These are phyloP conservation scores for Neogale vison DNA, from an alignment of 2,113 vertebrate genomes.

Conservation along the genomic window DNA sequence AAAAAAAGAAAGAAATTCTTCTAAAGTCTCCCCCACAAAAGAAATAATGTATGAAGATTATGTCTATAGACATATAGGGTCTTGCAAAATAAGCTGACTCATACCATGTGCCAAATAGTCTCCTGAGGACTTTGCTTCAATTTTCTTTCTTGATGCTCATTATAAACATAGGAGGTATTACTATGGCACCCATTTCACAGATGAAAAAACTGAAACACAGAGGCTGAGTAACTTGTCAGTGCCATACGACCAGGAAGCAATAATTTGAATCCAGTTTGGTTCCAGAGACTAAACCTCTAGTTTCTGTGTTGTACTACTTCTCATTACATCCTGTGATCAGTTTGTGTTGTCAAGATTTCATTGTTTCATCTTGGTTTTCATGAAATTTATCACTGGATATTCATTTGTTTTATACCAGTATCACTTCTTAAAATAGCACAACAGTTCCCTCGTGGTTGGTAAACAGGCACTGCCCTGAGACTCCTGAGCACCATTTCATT, in stretches of 20 bases:
- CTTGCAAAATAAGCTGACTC: not conserved
- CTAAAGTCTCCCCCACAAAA: not conserved
- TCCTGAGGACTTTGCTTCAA: not conserved
- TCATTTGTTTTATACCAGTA: not conserved
- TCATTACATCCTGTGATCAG: not conserved
- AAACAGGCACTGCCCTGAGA: not conserved
- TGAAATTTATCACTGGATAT: not conserved
- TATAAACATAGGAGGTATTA: not conserved
- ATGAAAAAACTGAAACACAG: not conserved
- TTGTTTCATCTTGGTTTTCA: not conserved
- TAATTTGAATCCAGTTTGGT: not conserved
- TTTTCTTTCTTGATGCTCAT: not conserved
- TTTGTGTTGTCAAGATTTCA: not conserved
- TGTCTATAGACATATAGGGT: not conserved
- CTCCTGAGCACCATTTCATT: not conserved
- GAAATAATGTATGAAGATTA: not conserved
- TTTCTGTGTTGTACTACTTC: not conserved
- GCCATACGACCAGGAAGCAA: not conserved
- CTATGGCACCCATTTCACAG: not conserved
- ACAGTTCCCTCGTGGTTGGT: not conserved
- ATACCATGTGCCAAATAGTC: not conserved
- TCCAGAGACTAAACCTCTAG: not conserved
- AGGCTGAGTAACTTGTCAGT: not conserved
- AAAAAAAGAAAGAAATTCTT: not conserved
- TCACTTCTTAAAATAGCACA: conserved; percentile 24